A percentile compares a stretch with the other conserved stretches of the same genome.
Conservation (phyloP, 2,888 invertebrate genomes). For the Horisme vitalbata region DNA sequence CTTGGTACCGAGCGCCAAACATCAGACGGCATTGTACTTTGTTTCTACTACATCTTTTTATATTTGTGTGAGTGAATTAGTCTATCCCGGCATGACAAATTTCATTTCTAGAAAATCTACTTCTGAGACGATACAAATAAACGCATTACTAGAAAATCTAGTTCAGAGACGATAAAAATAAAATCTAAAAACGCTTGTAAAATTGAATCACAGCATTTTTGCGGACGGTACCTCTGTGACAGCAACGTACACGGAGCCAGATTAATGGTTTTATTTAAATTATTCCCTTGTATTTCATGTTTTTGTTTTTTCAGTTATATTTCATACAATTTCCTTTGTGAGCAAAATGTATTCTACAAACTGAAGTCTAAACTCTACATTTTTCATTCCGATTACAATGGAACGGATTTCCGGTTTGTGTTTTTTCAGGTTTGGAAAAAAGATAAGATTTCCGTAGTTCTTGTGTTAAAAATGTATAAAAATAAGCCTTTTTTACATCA, state of each 20-base stretch:
- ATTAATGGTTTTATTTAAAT: constrained; percentile 81
- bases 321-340: constrained; percentile 41
- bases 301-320: constrained; percentile 50
- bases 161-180: not conserved
- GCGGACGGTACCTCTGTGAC: constrained; percentile 61
- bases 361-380: constrained; percentile 57
- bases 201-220: constrained; percentile 33
- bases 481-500: too few relatives aligned
- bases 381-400: constrained; percentile 56
- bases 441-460: too few relatives aligned
- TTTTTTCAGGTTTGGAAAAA: not conserved
- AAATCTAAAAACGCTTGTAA: constrained; percentile 6
- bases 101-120: too few relatives aligned
- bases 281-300: constrained; percentile 65
- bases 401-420: constrained; percentile 17
- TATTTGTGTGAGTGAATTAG: too few relatives aligned
- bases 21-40: too few relatives aligned
- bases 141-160: not conserved
- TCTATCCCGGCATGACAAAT: too few relatives aligned
- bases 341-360: constrained; percentile 45
- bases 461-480: too few relatives aligned
- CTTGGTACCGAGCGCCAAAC: too few relatives aligned
- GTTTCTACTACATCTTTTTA: too few relatives aligned
- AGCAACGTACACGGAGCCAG: constrained; percentile 65
- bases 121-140: not conserved